These are phyloP conservation scores for Pachypeltis micranthus DNA, from an alignment of 1,140 invertebrate genomes.

Conservation along the genomic window DNA sequence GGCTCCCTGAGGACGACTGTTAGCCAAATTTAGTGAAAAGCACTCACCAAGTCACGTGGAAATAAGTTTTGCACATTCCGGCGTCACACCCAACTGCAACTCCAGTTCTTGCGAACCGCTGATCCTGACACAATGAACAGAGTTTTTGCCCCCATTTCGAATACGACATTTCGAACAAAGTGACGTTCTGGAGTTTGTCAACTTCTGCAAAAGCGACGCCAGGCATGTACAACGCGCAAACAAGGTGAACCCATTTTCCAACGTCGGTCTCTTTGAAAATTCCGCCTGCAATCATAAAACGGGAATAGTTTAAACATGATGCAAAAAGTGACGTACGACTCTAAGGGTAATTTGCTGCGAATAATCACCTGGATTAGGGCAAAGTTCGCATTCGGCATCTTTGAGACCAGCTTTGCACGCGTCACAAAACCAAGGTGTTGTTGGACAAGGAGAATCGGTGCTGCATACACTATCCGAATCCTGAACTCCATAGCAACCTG, in stretches of 20 bases:
- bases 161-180: slow-evolving; percentile 91
- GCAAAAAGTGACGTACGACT: background rate
- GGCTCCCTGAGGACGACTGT: too few relatives aligned
- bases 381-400: slow-evolving; percentile 77
- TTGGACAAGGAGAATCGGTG: slow-evolving; percentile 81
- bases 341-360: background rate
- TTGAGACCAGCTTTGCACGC: slow-evolving; percentile 84
- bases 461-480: slow-evolving; percentile 82
- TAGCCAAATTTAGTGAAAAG: slow-evolving; percentile 12
- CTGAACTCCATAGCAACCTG: slow-evolving; percentile 88
- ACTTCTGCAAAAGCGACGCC: slow-evolving; percentile 96
- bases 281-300: slow-evolving; percentile 50
- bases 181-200: slow-evolving; percentile 69
- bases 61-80: slow-evolving; percentile 92
- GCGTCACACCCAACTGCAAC: slow-evolving; percentile 95
- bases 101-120: slow-evolving; percentile 74
- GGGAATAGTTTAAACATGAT: background rate
- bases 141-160: slow-evolving; percentile 85
- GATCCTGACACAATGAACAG: slow-evolving; percentile 78
- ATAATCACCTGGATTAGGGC: slow-evolving; percentile 56
- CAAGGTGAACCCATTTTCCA: slow-evolving; percentile 93
- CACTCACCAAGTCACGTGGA: slow-evolving; percentile 89
- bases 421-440: slow-evolving; percentile 97
- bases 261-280: slow-evolving; percentile 95
- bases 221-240: slow-evolving; percentile 91